Base-by-base conservation (phyloP, 2,113 vertebrate species). In the Urocolius indicus region DNA sequence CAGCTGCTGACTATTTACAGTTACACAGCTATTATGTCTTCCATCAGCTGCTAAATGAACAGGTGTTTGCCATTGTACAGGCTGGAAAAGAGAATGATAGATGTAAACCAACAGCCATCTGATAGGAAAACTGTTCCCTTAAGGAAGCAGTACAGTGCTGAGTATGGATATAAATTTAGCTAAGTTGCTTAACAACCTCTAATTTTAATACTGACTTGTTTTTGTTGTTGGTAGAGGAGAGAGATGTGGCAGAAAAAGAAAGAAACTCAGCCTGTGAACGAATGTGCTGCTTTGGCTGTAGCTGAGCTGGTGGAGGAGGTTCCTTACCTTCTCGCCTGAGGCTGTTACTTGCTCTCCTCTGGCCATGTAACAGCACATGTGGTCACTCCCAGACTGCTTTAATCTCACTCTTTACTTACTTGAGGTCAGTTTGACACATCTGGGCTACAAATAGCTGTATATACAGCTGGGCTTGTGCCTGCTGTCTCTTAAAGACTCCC, bases 1-100 rank as follows among this genome's bases (percentile, higher is more conserved):
- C 80, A 93, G 95, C 95, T 91, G 89, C 89, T 82, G 81, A 67
- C 36, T 79, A 30, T 63, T 93, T 69, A 38, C 91, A 93, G 62
- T 83, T 71, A 94, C 87, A 75, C 78, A 71, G 86, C 77, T 34
- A 78, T 65, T 16, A 38, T 13, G 32, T 46, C 76, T 89, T 29
- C 95, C 88, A 19, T 91, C 95, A 96, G 95, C 96, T 96, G 94
- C 93, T 91, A 41, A 11, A 29, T 4, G 95, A 94, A 89, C 94
- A 95, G 96, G 92, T 92, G 91, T 63, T 89, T 52, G 32, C 83
- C 87, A 77, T 45, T 23, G 91, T 36, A 15, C 43, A 11, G 84
- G 20, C 75, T 87, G 38, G 84, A 49, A 59, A 30, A 62, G 72
- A 57, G 72, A 23, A 18, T 75, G 79, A 72, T 63, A 63, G 85